Percentiles rank a stretch among this genome's conserved stretches.
Evolutionary conservation across 2,888 invertebrate genomes (phyloP).

Genomic region (Noctua janthina): DNA sequence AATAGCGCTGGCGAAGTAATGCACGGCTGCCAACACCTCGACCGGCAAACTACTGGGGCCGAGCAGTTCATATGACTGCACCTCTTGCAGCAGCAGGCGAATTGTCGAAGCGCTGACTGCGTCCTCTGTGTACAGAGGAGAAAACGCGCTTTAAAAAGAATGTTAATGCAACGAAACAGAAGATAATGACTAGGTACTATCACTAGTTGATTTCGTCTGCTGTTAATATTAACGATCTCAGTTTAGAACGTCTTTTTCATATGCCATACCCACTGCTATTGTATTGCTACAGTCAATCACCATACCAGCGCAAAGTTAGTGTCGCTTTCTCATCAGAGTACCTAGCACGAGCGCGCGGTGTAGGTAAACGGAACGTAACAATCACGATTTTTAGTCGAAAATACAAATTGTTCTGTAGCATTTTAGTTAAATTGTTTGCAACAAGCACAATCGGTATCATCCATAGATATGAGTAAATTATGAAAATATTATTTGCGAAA

Average conservation of each 20-base stretch:
- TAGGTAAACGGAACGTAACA: no score
- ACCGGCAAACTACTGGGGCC: slow-evolving; percentile 73
- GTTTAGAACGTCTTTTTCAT: background rate
- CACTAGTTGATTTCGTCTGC: background rate
- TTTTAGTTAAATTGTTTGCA: no score
- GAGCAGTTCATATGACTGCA: slow-evolving; percentile 76
- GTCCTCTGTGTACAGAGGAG: slow-evolving; percentile 73
- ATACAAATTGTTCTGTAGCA: no score
- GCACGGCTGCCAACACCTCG: slow-evolving; percentile 81
- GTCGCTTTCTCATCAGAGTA: no score
- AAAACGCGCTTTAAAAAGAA: background rate
- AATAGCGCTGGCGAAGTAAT: slow-evolving; percentile 79
- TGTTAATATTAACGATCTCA: background rate
- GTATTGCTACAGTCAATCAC: background rate
- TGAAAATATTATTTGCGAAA: no score
- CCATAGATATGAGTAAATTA: no score
- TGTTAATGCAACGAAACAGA: background rate
- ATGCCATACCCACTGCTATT: background rate
- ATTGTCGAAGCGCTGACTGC: slow-evolving; percentile 79
- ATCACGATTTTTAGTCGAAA: no score
- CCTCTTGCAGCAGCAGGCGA: slow-evolving; percentile 68
- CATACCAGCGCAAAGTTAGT: background rate
- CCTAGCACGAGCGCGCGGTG: no score
- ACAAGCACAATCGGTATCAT: no score
- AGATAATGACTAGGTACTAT: background rate